phyloP scores from a whole-genome alignment of 2,113 vertebrate genomes.

The Phylloscopus whistleri region DNA sequence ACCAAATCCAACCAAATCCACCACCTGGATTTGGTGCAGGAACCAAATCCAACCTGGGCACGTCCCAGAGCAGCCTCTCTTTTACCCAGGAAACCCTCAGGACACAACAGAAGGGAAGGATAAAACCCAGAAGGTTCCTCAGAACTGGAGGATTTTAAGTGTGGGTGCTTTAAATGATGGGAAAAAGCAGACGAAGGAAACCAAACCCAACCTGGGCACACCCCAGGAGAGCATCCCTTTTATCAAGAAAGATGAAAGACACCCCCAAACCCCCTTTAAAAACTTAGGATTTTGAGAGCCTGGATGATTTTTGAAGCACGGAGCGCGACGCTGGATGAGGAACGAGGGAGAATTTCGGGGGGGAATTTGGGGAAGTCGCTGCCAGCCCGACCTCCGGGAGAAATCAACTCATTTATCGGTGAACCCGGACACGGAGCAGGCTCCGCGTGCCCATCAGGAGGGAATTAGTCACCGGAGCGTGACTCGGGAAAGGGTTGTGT shows the following conservation, averaged over 20 bases:
- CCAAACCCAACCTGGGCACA: neutral
- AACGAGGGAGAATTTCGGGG: rapidly evolving
- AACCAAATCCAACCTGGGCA: neutral
- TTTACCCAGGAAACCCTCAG: neutral
- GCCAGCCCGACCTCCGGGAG: neutral
- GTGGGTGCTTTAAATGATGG: neutral
- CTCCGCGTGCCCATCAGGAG: neutral
- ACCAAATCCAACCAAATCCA: too few relatives aligned
- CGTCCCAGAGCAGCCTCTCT: neutral
- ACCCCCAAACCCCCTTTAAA: neutral
- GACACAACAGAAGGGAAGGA: neutral
- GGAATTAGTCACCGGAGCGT: neutral
- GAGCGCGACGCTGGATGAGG: neutral
- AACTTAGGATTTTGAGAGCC: rapidly evolving
- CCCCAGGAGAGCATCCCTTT: neutral
- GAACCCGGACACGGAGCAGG: rapidly evolving
- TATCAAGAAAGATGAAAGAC: neutral
- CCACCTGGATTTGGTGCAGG: too few relatives aligned
- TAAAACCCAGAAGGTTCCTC: neutral
- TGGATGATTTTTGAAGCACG: neutral
- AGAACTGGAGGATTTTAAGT: rapidly evolving
- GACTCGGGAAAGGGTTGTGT: neutral
- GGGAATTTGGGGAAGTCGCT: neutral
- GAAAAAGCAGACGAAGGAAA: neutral
- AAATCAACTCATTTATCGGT: neutral